These are phyloP conservation scores for Tetragonula clypearis DNA, from an alignment of 1,140 invertebrate species.

Conservation along the genomic window DNA sequence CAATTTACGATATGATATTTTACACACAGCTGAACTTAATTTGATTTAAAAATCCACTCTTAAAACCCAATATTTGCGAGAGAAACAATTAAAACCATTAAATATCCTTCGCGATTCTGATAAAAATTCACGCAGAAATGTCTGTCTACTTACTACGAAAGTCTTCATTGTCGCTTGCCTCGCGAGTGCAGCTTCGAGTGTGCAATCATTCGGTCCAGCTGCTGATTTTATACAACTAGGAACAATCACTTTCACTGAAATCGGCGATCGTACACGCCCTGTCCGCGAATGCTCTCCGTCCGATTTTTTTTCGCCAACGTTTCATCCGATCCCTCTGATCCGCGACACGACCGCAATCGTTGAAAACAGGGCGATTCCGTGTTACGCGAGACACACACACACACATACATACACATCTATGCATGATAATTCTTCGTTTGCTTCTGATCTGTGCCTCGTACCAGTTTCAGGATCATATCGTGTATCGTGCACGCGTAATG, in stretches of 20 bases:
- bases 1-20: neutral
- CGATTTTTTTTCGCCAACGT: constrained; percentile 52
- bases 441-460: neutral
- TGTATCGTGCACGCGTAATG: neutral
- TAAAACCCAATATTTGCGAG: neutral
- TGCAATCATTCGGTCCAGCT: constrained; percentile 60
- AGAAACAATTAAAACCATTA: neutral
- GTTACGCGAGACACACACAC: neutral
- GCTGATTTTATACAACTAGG: constrained; percentile 73
- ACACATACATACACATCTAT: too few relatives aligned
- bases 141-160: constrained; percentile 69
- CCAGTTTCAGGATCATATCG: neutral
- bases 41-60: neutral
- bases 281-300: constrained; percentile 37
- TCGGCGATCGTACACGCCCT: constrained; percentile 58
- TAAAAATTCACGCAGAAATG: neutral
- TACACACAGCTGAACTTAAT: too few relatives aligned
- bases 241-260: constrained; percentile 73
- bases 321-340: constrained; percentile 64
- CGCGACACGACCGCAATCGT: constrained; percentile 60
- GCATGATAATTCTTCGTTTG: neutral
- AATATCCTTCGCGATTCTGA: neutral
- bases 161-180: constrained; percentile 66
- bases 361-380: constrained; percentile 47
- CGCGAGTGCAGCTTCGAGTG: constrained; percentile 61